Base-by-base conservation (phyloP, 2,888 invertebrate species). In the Callimorpha dominula region DNA sequence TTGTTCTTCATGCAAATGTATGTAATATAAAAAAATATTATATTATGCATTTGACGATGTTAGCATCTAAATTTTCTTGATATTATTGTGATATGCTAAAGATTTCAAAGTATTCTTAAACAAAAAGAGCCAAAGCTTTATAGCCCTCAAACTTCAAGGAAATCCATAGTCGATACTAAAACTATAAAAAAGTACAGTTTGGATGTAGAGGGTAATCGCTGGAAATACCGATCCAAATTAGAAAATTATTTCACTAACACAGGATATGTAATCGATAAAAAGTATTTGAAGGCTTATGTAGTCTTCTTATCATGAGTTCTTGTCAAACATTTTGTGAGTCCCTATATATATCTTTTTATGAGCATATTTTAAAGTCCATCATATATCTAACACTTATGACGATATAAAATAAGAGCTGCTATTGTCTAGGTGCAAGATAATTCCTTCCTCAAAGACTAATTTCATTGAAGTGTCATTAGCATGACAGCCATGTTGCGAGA, bases 401-500 rank as follows among this genome's bases (percentile, higher is more conserved):
- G 20, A 14, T 65, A 49, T 20, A 15, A 12, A 60, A 60, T 7
- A 11, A 12, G 60, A 31, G 60, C 15, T 17, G 15, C 66, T 52
- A 42, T 70, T 64, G 52, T 64, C 20, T 70, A 12, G 9, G 12
- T 63, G 43, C 40, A 4, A 57, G 31, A 70, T 57, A 65, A 70
- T 65, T 43, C 65, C 64, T 70, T 65, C 73, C 49, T 68, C 40
- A 67, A 72, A 69, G 75, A 81, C 82, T 78, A 79, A 77, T 78
- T 78, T 77, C 72, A 79, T 79, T 80, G 79, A 77, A 78, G 78
- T 76, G 70, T 72, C 72, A 84, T 88, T 84, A 85, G 79, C 84
- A 88, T 87, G 84, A 86, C 84, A 85, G 80, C 86, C 85, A 81
- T 83, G 82, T 81, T 80, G 67, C 64, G 74, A 74, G 76, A 81